A percentile compares a stretch with the other conserved stretches of the same genome.
phyloP scores from a whole-genome alignment of 2,113 vertebrate species.

The Tragelaphus scriptus region DNA sequence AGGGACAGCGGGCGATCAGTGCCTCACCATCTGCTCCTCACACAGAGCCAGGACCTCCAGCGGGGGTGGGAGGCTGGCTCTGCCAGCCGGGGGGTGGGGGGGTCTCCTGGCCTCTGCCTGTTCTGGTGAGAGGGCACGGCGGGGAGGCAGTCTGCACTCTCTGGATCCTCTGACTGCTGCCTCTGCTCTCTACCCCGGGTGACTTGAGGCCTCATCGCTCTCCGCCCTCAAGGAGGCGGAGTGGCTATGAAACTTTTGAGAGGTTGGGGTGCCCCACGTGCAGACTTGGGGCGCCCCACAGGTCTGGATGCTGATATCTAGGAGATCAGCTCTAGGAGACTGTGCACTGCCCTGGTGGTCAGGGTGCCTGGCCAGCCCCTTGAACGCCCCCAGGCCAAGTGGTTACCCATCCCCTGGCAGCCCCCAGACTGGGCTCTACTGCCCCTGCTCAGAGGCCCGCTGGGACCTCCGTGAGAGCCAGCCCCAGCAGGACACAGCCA shows the following conservation, averaged over 20 bases:
- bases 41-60: neutral
- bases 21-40: neutral
- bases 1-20: too few relatives aligned
- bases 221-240: neutral
- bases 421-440: neutral
- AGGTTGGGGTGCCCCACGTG: fast-evolving
- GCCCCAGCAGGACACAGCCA: neutral
- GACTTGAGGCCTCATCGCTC: neutral
- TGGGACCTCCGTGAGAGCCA: neutral
- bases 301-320: neutral
- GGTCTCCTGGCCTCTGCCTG: neutral
- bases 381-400: neutral
- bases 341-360: neutral
- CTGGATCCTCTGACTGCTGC: fast-evolving
- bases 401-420: neutral
- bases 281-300: fast-evolving
- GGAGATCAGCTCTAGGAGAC: neutral
- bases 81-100: neutral
- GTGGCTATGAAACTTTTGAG: too few relatives aligned
- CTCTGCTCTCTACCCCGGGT: neutral
- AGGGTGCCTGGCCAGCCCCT: too few relatives aligned
- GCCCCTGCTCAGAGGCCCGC: neutral
- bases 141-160: neutral
- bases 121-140: neutral
- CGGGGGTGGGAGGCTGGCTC: neutral